Percentiles rank a stretch among this genome's conserved stretches.
Conservation (phyloP, 2,797 vertebrate species). For the Coranthus polyacanthus region DNA sequence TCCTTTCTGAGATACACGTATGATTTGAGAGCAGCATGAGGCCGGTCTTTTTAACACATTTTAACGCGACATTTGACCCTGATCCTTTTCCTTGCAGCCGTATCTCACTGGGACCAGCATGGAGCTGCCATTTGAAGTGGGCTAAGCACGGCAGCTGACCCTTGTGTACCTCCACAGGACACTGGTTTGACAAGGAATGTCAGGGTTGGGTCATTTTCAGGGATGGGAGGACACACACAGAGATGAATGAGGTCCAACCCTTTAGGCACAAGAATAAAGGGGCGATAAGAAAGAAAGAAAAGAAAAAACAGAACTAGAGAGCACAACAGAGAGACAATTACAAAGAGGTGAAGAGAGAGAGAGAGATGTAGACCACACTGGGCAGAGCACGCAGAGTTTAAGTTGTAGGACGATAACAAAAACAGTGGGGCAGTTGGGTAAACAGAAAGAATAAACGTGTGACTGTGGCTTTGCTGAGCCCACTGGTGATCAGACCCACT, state of each 20-base stretch:
- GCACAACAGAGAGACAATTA: conserved; percentile 38
- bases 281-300: conserved; percentile 23
- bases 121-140: conserved; percentile 62
- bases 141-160: conserved; percentile 52
- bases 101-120: conserved; percentile 66
- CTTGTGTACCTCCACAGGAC: conserved; percentile 50
- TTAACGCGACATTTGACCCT: conserved; percentile 71
- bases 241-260: conserved; percentile 55
- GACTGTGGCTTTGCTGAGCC: conserved; percentile 16
- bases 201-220: conserved; percentile 59
- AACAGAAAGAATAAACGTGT: conserved; percentile 40
- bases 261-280: conserved; percentile 33
- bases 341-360: conserved; percentile 5
- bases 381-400: conserved; percentile 42
- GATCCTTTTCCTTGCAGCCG: conserved; percentile 34
- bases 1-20: conserved; percentile 54
- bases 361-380: conserved; percentile 19
- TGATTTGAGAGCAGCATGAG: conserved; percentile 72
- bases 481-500: conserved; percentile 15
- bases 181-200: conserved; percentile 60
- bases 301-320: conserved; percentile 14
- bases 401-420: conserved; percentile 55
- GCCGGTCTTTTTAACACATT: conserved; percentile 45
- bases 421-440: conserved; percentile 44
- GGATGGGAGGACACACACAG: conserved; percentile 45